Evolutionary conservation across 2,888 invertebrate genomes (phyloP), one percentile per base, ranked within the genome.

Genomic region (Omphaloscelis lunosa): DNA sequence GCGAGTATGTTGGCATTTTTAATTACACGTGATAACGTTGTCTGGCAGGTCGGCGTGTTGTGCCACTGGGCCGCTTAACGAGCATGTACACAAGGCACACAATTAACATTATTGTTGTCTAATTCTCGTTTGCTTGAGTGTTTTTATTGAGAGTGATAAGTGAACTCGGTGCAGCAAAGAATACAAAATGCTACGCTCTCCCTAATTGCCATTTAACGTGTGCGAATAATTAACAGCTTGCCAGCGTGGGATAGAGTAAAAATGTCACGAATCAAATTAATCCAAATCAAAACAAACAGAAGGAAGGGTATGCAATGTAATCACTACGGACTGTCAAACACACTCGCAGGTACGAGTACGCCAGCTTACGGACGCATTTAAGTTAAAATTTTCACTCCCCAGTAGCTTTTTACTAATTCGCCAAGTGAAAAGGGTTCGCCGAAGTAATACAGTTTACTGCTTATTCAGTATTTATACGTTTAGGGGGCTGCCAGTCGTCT

Each of bases 391-490:
- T 96, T 95, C 96, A 95, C 96, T 96, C 96, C 96, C 96, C 95
- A 94, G 94, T 95, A 94, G 96, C 96, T 96, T 96, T 96, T 96
- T 96, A 96, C 96, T 96, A 96, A 96, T 96, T 96, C 95, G 96
- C 96, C 95, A 96, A 96, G 96, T 96, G 96, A 96, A 96, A 96
- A 97, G 96, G 96, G 96, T 97, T 96, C 95, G 94, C 89, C 93
- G 95, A 95, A 96, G 96, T 96, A 96, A 97, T 96, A 96, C 96
- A 96, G 96, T 96, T 96, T 96, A 95, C 96, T 96, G 96, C 96
- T 96, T 96, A 96, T 96, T 96, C 96, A 96, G 96, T 96, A 96
- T 96, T 96, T 96, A 96, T 96, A 95, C 95, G 93, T 92, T 93
- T 84, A 90, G 94, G 95, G 96, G 95, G 94, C 93, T 93, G 95